Evolutionary conservation across 2,113 vertebrate species (phyloP).

Genomic region (Mustela lutreola): DNA sequence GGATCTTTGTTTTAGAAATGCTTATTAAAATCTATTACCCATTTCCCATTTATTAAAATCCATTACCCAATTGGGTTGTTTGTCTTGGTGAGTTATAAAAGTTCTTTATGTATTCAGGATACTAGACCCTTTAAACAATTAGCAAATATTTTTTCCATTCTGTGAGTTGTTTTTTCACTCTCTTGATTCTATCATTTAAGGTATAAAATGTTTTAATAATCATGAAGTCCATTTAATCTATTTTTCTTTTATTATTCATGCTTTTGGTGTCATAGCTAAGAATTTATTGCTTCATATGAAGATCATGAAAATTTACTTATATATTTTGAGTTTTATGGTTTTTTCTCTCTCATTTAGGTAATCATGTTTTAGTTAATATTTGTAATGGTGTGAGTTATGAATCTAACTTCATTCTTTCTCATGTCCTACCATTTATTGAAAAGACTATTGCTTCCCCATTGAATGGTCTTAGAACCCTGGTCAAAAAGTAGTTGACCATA

Average conservation of each 20-base stretch:
- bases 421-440: background rate
- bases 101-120: background rate
- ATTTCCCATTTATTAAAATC: background rate
- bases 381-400: background rate
- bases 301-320: background rate
- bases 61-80: background rate
- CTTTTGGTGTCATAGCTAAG: background rate
- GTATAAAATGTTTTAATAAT: background rate
- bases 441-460: background rate
- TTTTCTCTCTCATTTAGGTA: background rate
- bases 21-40: background rate
- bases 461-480: background rate
- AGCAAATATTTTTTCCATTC: background rate
- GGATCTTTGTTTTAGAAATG: background rate
- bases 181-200: background rate
- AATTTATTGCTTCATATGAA: background rate
- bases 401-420: background rate
- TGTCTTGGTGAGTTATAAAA: background rate
- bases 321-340: background rate
- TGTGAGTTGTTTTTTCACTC: background rate
- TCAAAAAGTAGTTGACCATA: background rate
- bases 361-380: slow-evolving; percentile 1
- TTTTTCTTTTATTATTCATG: background rate
- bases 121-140: background rate
- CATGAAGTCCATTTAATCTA: background rate